A percentile compares a stretch with the other conserved stretches of the same genome.
Evolutionary conservation across 92 coral and sea anemone genomes (phyloP).

Genomic region (Desmophyllum pertusum): DNA sequence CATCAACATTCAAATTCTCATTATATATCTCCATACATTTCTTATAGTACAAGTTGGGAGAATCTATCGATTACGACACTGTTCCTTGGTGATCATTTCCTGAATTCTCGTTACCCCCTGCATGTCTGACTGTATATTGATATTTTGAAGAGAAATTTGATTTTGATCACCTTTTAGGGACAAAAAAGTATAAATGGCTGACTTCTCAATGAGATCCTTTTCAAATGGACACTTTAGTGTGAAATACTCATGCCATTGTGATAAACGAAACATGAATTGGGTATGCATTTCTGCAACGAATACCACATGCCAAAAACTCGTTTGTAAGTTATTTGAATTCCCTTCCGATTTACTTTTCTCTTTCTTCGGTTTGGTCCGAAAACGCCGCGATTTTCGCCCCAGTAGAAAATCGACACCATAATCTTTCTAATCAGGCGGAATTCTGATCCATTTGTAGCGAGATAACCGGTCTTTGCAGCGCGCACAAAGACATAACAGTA

Average conservation of each 20-base stretch:
- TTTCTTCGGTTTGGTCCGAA: background rate
- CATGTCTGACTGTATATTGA: background rate
- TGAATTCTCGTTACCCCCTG: background rate
- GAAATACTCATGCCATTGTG: background rate
- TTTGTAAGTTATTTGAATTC: background rate
- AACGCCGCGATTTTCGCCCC: background rate
- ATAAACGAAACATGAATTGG: background rate
- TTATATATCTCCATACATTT: background rate
- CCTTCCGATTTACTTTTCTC: background rate
- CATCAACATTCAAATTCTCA: background rate
- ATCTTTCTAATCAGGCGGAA: constrained; percentile 8
- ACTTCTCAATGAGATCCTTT: background rate
- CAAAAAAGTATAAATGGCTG: background rate
- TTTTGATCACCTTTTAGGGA: background rate
- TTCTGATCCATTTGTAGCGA: background rate
- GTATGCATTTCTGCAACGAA: background rate
- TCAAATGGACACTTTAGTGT: background rate
- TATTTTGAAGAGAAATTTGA: background rate
- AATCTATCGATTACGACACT: background rate
- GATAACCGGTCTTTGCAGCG: background rate
- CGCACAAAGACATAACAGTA: background rate
- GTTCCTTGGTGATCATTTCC: background rate
- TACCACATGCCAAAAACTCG: background rate
- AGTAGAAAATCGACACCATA: background rate
- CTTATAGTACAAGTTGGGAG: background rate